Conservation (phyloP, 1,140 invertebrate genomes). For the Scylla paramamosain region DNA sequence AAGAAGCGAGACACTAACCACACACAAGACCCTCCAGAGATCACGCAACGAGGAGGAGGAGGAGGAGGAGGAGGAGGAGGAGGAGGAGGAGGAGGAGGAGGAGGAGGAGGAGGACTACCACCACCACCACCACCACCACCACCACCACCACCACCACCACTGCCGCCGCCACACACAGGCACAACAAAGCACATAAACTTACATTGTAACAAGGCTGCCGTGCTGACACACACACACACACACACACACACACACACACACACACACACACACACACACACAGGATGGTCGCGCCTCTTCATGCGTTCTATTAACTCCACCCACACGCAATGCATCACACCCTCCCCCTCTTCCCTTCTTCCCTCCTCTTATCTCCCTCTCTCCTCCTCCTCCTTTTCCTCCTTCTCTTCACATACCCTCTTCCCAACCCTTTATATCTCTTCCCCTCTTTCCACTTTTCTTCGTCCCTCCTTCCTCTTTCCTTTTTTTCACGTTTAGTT, state of each 20-base stretch:
- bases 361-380: background rate
- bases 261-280: conserved; percentile 19
- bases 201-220: background rate
- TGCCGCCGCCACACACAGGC: no score
- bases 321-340: background rate
- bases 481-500: no score
- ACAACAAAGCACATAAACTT: background rate
- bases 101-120: no score
- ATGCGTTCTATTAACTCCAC: background rate
- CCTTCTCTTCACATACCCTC: background rate
- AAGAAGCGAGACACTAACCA: no score
- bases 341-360: background rate
- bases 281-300: background rate
- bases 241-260: conserved; percentile 20
- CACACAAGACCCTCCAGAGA: no score
- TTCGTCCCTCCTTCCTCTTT: no score
- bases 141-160: no score
- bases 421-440: background rate
- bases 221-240: background rate
- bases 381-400: background rate
- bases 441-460: background rate
- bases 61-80: conserved; percentile 7
- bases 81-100: background rate
- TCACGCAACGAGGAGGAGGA: background rate
- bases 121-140: no score